Conservation (phyloP, 2,888 invertebrate species). For the Electrophaes corylata region DNA sequence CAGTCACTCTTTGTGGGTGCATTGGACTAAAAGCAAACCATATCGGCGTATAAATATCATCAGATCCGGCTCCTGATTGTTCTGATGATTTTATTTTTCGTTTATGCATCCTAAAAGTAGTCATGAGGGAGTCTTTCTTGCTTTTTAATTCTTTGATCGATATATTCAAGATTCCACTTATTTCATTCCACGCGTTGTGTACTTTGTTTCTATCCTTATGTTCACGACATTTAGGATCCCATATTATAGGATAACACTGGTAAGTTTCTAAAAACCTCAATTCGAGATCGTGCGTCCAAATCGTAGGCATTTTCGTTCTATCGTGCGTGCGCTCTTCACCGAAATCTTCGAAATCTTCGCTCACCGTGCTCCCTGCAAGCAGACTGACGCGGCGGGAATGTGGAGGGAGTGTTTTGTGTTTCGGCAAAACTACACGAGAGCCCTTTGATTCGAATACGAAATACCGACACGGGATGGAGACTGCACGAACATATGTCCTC, state of each 20-base stretch:
- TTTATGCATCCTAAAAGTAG: constrained; percentile 2
- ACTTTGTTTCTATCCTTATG: too few relatives aligned
- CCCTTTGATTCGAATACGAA: constrained; percentile 28
- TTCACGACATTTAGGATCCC: too few relatives aligned
- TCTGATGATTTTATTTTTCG: constrained; percentile 18
- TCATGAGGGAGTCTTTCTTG: background rate
- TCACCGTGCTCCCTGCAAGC: constrained; percentile 11
- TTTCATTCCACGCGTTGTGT: constrained; percentile 11
- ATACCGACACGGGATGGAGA: constrained; percentile 29
- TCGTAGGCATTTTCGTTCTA: constrained; percentile 17
- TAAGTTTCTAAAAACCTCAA: constrained; percentile 1
- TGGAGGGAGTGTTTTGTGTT: constrained; percentile 18
- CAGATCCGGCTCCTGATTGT: constrained; percentile 17
- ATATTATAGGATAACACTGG: too few relatives aligned
- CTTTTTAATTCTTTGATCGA: constrained; percentile 15
- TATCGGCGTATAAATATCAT: constrained; percentile 14
- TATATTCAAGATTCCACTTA: constrained; percentile 14
- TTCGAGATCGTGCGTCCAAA: constrained; percentile 16
- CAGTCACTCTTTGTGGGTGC: constrained; percentile 29
- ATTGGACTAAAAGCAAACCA: constrained; percentile 17
- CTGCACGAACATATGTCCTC: constrained; percentile 30
- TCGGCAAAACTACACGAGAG: constrained; percentile 27
- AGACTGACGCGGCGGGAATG: constrained; percentile 17
- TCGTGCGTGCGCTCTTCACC: constrained; percentile 4
- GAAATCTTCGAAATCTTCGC: too few relatives aligned